These are phyloP conservation scores for Ennomos quercinarius DNA, from an alignment of 2,888 invertebrate genomes.

Conservation along the genomic window DNA sequence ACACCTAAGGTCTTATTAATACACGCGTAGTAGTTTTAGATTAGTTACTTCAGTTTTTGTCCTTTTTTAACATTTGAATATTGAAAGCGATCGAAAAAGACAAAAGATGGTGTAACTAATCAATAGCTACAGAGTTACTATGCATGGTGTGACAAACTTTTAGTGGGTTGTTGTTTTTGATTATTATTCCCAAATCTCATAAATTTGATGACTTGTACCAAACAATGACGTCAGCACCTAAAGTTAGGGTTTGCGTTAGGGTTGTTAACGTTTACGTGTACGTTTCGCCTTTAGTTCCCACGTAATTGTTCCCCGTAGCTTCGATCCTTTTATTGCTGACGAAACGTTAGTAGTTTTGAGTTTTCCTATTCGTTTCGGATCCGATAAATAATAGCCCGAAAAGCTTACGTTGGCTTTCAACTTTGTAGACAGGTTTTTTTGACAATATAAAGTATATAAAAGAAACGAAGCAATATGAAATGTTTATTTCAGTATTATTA, in stretches of 20 bases:
- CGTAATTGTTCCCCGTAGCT: slow-evolving; percentile 29
- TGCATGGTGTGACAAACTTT: no score
- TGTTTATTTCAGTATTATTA: no score
- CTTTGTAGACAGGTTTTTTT: background rate
- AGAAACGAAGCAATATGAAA: no score
- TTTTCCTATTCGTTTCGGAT: slow-evolving; percentile 1
- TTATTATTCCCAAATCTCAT: background rate
- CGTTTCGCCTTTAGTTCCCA: slow-evolving; percentile 36
- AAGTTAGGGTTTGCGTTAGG: slow-evolving; percentile 43
- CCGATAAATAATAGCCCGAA: background rate
- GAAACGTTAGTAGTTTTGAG: background rate
- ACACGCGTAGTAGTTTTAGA: no score
- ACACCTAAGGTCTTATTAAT: no score
- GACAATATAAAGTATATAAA: background rate
- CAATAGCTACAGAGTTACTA: no score
- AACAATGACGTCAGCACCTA: slow-evolving; percentile 24
- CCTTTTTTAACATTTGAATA: no score
- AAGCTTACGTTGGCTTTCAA: slow-evolving; percentile 1
- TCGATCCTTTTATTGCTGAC: slow-evolving; percentile 8
- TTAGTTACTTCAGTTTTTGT: no score
- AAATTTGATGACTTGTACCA: slow-evolving; percentile 5
- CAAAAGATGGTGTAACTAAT: no score
- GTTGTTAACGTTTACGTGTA: slow-evolving; percentile 47
- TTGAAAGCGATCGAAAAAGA: no score
- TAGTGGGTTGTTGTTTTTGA: no score